Percentiles rank a stretch among this genome's conserved stretches.
phyloP scores from a whole-genome alignment of 2,797 vertebrate species.

The Sebastes minor region DNA sequence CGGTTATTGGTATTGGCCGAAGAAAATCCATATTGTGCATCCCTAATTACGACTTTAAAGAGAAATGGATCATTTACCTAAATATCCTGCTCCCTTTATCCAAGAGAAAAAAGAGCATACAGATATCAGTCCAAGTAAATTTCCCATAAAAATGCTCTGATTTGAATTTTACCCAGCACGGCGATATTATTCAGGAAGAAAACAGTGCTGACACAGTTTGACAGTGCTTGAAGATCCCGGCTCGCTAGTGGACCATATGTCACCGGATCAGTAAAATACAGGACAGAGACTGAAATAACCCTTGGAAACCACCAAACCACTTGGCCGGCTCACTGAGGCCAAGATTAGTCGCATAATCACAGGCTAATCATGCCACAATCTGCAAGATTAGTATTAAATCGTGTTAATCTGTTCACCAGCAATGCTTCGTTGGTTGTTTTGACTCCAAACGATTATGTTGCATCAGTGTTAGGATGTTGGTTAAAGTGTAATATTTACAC shows the following conservation, averaged over 20 bases:
- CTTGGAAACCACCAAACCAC: conserved; percentile 57
- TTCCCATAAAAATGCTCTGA: neutral
- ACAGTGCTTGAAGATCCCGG: conserved; percentile 30
- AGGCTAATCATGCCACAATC: conserved; percentile 69
- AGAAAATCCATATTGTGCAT: no score
- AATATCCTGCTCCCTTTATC: neutral
- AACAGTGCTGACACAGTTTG: conserved; percentile 18
- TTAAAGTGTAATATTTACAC: conserved; percentile 20
- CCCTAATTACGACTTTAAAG: neutral
- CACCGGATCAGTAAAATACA: conserved; percentile 56
- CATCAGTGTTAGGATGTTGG: neutral
- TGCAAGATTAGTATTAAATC: conserved; percentile 66
- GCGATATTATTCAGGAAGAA: neutral
- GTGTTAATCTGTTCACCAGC: conserved; percentile 52
- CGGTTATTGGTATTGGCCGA: no score
- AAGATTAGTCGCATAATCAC: conserved; percentile 76
- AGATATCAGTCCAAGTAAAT: neutral
- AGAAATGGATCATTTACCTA: neutral
- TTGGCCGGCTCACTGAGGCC: conserved; percentile 37
- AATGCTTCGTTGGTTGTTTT: conserved; percentile 14
- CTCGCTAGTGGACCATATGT: conserved; percentile 61
- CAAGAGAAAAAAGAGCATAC: neutral
- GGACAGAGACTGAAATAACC: conserved; percentile 66
- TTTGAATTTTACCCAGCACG: neutral
- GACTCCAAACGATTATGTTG: conserved; percentile 5